phyloP scores from a whole-genome alignment of 2,113 vertebrate genomes.

The Eurystomus gularis region DNA sequence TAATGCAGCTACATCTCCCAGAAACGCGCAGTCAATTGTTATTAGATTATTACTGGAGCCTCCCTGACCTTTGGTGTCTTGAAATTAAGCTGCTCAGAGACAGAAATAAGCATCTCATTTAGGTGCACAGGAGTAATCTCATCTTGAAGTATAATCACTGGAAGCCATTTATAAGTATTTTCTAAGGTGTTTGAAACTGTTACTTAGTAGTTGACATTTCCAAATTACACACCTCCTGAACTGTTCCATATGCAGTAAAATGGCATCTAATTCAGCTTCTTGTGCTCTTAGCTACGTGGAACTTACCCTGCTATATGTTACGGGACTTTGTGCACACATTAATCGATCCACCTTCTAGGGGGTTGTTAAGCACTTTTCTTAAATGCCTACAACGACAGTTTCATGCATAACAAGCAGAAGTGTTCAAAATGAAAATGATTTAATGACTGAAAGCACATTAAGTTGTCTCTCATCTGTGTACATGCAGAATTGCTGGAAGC shows the following conservation, averaged over 20 bases:
- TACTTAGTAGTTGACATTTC: slow-evolving; percentile 21
- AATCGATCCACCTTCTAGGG: background rate
- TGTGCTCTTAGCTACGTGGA: background rate
- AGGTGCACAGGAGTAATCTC: slow-evolving; percentile 38
- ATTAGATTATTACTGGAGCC: slow-evolving; percentile 47
- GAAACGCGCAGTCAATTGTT: slow-evolving; percentile 42
- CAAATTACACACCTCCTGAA: slow-evolving; percentile 4
- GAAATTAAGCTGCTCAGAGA: slow-evolving; percentile 48
- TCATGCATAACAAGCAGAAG: background rate
- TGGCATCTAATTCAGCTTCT: background rate
- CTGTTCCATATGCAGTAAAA: background rate
- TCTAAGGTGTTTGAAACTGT: slow-evolving; percentile 1
- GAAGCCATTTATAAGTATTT: slow-evolving; percentile 39
- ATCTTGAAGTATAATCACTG: slow-evolving; percentile 47
- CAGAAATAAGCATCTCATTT: slow-evolving; percentile 55
- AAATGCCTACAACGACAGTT: background rate
- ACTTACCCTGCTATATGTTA: background rate
- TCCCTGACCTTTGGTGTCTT: slow-evolving; percentile 43
- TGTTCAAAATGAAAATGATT: background rate
- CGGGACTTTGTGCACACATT: background rate
- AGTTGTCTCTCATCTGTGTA: background rate
- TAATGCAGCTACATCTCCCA: background rate
- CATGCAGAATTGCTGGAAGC: background rate
- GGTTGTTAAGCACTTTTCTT: background rate
- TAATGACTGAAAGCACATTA: background rate